A percentile compares a stretch with the other conserved stretches of the same genome.
phyloP scores from a whole-genome alignment of 2,113 vertebrate genomes.

The Gymnogyps californianus region DNA sequence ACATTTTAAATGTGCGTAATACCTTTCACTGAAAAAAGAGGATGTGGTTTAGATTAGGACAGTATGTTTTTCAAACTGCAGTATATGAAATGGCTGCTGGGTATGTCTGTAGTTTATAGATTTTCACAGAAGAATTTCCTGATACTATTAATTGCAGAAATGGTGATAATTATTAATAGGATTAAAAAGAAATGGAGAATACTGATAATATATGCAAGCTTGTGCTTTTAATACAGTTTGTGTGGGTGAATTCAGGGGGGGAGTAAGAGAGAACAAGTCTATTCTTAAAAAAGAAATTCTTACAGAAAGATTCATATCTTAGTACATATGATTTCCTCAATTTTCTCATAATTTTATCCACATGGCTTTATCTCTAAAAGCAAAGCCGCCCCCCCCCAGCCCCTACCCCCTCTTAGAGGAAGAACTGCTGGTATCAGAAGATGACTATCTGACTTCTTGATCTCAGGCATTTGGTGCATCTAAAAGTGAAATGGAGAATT shows the following conservation, averaged over 20 bases:
- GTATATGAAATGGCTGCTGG: neutral
- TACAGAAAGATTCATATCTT: neutral
- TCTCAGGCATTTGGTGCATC: neutral
- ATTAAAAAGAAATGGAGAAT: neutral
- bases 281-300: neutral
- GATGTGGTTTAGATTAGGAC: neutral
- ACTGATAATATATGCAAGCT: neutral
- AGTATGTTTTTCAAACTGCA: neutral
- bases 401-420: neutral
- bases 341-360: neutral
- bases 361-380: neutral
- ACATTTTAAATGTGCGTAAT: neutral
- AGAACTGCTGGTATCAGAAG: neutral
- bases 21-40: neutral
- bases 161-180: conserved; percentile 11
- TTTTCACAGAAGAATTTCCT: neutral
- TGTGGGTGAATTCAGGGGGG: neutral
- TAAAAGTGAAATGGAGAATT: neutral
- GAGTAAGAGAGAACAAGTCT: neutral
- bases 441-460: neutral
- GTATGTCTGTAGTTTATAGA: neutral
- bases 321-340: neutral
- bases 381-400: neutral
- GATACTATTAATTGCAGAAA: neutral
- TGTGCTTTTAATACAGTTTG: neutral